A percentile compares a stretch with the other conserved stretches of the same genome.
Evolutionary conservation across 2,113 vertebrate genomes (phyloP).

Genomic region (Ceyx margarethae): DNA sequence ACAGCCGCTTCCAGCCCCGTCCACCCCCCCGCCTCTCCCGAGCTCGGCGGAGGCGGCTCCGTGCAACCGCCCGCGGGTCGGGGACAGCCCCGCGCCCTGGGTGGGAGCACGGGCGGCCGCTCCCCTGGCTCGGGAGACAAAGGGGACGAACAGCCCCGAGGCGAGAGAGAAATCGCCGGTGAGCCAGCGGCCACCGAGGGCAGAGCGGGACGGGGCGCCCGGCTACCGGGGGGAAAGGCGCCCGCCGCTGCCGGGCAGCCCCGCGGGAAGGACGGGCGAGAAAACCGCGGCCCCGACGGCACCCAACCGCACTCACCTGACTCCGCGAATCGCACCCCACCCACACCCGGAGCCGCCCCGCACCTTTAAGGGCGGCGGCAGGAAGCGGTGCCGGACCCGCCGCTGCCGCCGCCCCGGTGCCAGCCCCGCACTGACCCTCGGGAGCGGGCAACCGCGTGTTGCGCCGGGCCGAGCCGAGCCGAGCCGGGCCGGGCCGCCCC

Average conservation of each 20-base stretch:
- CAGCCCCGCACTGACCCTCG: slow-evolving; percentile 68
- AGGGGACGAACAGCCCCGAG: neutral
- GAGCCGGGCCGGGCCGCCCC: slow-evolving; percentile 11
- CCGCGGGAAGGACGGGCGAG: neutral
- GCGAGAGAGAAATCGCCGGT: neutral
- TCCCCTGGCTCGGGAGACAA: neutral
- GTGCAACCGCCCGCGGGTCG: neutral
- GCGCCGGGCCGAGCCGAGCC: neutral
- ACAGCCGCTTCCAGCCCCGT: neutral
- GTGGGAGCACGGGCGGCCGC: neutral
- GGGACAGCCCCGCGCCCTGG: neutral
- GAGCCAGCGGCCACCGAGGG: neutral
- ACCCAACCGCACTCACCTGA: slow-evolving; percentile 50
- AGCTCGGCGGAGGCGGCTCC: neutral
- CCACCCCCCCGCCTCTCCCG: neutral
- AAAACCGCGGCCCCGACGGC: neutral
- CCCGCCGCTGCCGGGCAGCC: neutral
- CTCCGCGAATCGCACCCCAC: slow-evolving; percentile 56
- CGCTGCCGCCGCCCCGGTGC: slow-evolving; percentile 56
- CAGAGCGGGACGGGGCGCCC: neutral
- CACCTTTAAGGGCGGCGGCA: slow-evolving; percentile 67
- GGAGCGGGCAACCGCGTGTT: slow-evolving; percentile 33
- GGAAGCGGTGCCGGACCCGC: slow-evolving; percentile 41
- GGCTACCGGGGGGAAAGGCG: neutral
- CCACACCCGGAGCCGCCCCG: slow-evolving; percentile 1